Base-by-base conservation (phyloP, 1,140 invertebrate genomes). In the Orchestia grillus region DNA sequence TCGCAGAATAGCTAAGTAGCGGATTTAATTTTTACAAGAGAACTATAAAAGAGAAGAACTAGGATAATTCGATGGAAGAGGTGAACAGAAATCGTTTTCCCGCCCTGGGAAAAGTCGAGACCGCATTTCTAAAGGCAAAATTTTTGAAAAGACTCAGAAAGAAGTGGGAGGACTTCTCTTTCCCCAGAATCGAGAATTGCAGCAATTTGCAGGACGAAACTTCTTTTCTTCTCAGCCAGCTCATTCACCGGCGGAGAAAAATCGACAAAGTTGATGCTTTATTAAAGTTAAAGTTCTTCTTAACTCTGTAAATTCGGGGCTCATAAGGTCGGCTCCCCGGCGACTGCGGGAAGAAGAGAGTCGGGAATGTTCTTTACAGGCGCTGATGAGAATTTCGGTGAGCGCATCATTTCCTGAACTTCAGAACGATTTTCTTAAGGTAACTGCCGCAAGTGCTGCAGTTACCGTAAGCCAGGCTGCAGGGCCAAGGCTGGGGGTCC, bases 281-380 rank as follows among this genome's bases (percentile, higher is more conserved):
- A 77, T 77, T 77, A 77, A 77, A 77, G 62, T 77, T 77, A 77
- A 77, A 77, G 62, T 77, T 77, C 62, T 77, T 77, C 62, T 77
- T 77, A 77, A 77, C 62, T 77, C 62, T 77, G 62, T 77, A 77
- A 77, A 77, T 77, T 77, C 62, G 62, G 62, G 62, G 62, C 62
- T 77, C 62, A 77, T 77, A 77, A 77, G 62, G 62, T 77, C 62
- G 62, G 62, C 62, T 77, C 62, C 28, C 62, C 28, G 62, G 62
- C 62, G 28, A 77, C 62, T 77, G 62, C 62, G 62, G 62, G 36
- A 77, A 77, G 62, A 77, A 77, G 62, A 77, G 62, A 77, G 62
- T 15, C 62, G 28, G 62, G 62, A 77, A 36, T 77, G 62, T 77
- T 77, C 62, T 77, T 77, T 77, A 77, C 62, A 77, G 62, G 62